These are phyloP conservation scores for Chaenodraco wilsoni DNA, from an alignment of 2,797 vertebrate species.

Conservation along the genomic window DNA sequence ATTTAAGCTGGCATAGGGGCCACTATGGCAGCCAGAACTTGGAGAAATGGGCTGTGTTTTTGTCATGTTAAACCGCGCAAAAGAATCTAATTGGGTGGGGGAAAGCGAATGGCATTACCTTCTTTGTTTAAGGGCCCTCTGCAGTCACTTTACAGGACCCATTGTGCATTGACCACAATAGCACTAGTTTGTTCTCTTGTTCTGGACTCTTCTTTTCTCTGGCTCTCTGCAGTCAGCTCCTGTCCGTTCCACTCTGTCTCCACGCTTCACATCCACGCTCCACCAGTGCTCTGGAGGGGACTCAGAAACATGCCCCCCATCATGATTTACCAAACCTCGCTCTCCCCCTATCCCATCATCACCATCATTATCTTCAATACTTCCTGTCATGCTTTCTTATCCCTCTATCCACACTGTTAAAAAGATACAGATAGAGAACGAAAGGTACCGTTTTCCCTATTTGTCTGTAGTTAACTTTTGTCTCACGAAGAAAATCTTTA, in stretches of 20 bases:
- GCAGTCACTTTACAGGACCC: conserved; percentile 87
- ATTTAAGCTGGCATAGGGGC: conserved; percentile 73
- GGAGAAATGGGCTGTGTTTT: conserved; percentile 80
- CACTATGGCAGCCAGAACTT: conserved; percentile 76
- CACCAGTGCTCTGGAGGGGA: conserved; percentile 68
- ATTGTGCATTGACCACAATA: conserved; percentile 89
- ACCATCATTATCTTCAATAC: conserved; percentile 31
- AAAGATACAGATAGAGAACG: conserved; percentile 48
- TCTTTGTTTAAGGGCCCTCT: conserved; percentile 87
- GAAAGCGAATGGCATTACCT: conserved; percentile 76
- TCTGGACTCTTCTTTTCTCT: conserved; percentile 81
- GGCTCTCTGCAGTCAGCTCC: conserved; percentile 84
- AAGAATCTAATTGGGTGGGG: conserved; percentile 85
- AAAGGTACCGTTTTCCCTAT: conserved; percentile 45
- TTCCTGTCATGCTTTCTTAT: conserved; percentile 48
- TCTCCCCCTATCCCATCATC: conserved; percentile 42
- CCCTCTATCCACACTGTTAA: conserved; percentile 50
- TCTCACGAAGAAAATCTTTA: conserved; percentile 47
- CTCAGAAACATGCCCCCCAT: conserved; percentile 67
- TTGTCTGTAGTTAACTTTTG: conserved; percentile 51
- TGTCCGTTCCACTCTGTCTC: conserved; percentile 89
- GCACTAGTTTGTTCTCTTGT: conserved; percentile 87
- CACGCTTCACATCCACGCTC: conserved; percentile 82
- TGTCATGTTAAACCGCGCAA: conserved; percentile 85
- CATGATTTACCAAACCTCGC: conserved; percentile 43